Base-by-base conservation (phyloP, 1,140 invertebrate genomes). In the Mizuhopecten yessoensis region DNA sequence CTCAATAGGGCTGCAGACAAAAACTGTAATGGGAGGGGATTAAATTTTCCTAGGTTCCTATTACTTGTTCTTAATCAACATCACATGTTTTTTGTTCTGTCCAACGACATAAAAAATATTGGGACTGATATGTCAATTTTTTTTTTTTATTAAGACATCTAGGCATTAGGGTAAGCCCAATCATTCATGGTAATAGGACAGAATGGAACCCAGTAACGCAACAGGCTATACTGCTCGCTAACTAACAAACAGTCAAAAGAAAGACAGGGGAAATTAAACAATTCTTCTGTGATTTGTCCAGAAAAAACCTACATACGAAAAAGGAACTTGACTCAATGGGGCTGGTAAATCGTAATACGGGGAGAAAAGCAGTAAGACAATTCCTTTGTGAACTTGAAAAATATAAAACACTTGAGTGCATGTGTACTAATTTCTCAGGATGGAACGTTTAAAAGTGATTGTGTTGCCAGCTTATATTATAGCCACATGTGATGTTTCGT, bases 51-150 rank as follows among this genome's bases (percentile, higher is more conserved):
- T 75, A 75, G 1, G n/a, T 75, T 75, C 57, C 23, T 5, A n/a
- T 75, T 29, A 75, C n/a, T 75, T n/a, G 57, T 29, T 13, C n/a
- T 75, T 75, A 75, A 75, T 75, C 57, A 75, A 75, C 57, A 75
- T 75, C 57, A 75, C 57, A 75, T 75, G 57, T 75, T 75, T 75
- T 57, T 75, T 75, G 57, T 75, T n/a, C n/a, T 29, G 57, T 29
- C 57, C 23, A 75, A 75, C 29, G 57, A 75, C 57, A 75, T 23
- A 7, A 75, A 75, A 75, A 75, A 75, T 75, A n/a, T n/a, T n/a
- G 1, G 57, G 23, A 29, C 57, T 75, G 57, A 75, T 75, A 11
- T 75, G 57, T 29, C 57, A 7, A n/a, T 29, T 1, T 75, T 29
- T 49, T 9, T 29, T 75, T 29, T n/a, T 29, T 29, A 75, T 29